phyloP scores from a whole-genome alignment of 2,888 invertebrate genomes.

The Ophioninae sp. region DNA sequence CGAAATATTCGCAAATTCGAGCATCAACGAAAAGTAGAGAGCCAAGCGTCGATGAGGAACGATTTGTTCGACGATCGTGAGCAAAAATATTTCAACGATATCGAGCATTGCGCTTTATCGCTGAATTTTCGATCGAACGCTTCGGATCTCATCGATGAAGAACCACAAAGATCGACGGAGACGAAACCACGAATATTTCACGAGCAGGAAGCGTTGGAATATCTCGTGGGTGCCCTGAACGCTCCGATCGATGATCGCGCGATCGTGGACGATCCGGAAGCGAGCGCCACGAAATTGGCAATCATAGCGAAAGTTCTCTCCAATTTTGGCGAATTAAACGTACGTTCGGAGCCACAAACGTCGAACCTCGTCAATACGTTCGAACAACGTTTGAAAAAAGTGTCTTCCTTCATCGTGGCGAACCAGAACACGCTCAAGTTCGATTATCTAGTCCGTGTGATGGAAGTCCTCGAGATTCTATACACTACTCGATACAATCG shows the following conservation, averaged over 20 bases:
- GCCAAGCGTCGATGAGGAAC: conserved; percentile 5
- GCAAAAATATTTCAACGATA: conserved; percentile 58
- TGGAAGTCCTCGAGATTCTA: conserved; percentile 65
- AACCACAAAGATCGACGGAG: conserved; percentile 57
- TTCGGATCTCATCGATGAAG: conserved; percentile 13
- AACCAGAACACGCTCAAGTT: background rate
- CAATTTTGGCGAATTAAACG: conserved; percentile 68
- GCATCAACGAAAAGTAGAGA: background rate
- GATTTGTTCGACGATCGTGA: conserved; percentile 61
- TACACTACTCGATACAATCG: conserved; percentile 67
- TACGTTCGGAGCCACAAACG: conserved; percentile 35
- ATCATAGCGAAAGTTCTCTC: conserved; percentile 71
- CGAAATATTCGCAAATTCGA: conserved; percentile 36
- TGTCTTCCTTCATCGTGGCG: background rate
- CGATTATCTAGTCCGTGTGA: conserved; percentile 55
- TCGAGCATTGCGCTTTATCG: conserved; percentile 70
- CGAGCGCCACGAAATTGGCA: conserved; percentile 67
- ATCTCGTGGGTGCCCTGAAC: conserved; percentile 62
- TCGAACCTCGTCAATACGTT: conserved; percentile 6
- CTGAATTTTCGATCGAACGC: conserved; percentile 63
- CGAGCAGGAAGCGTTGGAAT: conserved; percentile 62
- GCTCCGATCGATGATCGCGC: conserved; percentile 45
- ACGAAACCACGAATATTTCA: conserved; percentile 52
- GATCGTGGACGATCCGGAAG: conserved; percentile 59
- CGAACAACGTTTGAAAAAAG: conserved; percentile 12